These are phyloP conservation scores for Chromoteleia sp. DNA, from an alignment of 2,888 invertebrate species.

Conservation along the genomic window DNA sequence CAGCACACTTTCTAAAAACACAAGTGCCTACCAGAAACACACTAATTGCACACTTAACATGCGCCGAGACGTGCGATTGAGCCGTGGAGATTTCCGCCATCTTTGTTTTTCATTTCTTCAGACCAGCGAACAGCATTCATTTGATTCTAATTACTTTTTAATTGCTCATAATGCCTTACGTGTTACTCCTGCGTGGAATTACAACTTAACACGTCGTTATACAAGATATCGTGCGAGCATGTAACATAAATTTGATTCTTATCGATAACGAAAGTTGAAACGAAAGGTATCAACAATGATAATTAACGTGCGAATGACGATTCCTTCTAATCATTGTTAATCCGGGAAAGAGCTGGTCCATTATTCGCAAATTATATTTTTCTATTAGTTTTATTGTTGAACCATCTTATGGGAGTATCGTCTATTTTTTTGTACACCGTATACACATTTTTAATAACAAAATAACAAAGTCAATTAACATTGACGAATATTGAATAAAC, in stretches of 20 bases:
- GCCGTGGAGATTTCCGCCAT: constrained; percentile 57
- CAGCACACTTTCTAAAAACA: constrained; percentile 68
- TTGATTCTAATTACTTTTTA: constrained; percentile 76
- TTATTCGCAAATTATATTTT: no score
- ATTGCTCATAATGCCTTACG: constrained; percentile 73
- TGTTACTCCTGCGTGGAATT: constrained; percentile 55
- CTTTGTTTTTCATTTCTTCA: constrained; percentile 52
- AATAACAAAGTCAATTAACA: no score
- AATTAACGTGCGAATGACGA: constrained; percentile 32
- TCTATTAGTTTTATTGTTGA: no score
- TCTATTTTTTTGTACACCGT: no score
- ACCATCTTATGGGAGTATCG: no score
- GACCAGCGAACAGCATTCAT: constrained; percentile 51
- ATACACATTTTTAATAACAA: no score
- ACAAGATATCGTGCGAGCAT: constrained; percentile 48
- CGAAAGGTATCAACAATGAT: constrained; percentile 16
- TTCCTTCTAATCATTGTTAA: neutral
- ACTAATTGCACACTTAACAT: constrained; percentile 80
- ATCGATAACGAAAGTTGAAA: constrained; percentile 41
- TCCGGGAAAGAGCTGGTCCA: no score
- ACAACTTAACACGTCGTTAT: constrained; percentile 59
- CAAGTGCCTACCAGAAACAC: constrained; percentile 76
- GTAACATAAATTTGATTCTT: constrained; percentile 42
- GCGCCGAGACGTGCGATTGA: constrained; percentile 71
- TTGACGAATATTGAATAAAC: no score